Percentiles rank a stretch among this genome's conserved stretches.
These are phyloP conservation scores for Xestia c-nigrum DNA, from an alignment of 2,888 invertebrate species.

Conservation along the genomic window DNA sequence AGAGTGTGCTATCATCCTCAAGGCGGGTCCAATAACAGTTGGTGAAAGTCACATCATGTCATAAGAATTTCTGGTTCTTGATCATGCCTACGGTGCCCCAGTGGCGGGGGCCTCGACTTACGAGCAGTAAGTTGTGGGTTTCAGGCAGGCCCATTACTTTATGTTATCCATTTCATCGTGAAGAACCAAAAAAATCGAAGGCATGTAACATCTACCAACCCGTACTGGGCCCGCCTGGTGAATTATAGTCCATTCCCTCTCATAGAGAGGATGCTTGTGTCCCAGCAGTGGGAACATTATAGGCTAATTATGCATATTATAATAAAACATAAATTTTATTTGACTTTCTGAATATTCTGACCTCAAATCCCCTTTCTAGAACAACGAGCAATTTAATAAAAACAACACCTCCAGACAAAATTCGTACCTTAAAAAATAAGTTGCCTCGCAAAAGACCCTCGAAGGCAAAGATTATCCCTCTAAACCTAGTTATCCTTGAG, in stretches of 20 bases:
- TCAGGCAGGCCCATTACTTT: too few species aligned
- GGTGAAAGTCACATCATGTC: not conserved
- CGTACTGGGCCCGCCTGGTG: too few species aligned
- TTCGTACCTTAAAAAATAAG: slow-evolving; percentile 25
- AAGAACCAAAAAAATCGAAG: too few species aligned
- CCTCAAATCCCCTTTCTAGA: not conserved
- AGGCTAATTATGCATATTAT: not conserved
- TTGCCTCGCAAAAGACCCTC: slow-evolving; percentile 20
- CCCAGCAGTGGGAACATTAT: too few species aligned
- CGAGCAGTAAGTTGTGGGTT: too few species aligned
- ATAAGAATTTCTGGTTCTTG: too few species aligned
- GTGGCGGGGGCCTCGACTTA: too few species aligned
- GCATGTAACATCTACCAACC: too few species aligned
- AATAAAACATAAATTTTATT: not conserved
- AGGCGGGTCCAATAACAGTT: not conserved
- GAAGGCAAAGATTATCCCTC: slow-evolving; percentile 51
- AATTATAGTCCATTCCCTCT: too few species aligned
- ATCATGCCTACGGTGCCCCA: too few species aligned
- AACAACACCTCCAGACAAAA: slow-evolving; percentile 4
- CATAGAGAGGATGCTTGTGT: too few species aligned
- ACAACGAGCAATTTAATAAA: slow-evolving; percentile 27
- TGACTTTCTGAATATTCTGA: not conserved
- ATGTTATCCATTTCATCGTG: too few species aligned
- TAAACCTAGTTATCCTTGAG: slow-evolving; percentile 61
- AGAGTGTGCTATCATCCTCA: not conserved